Base-by-base conservation (phyloP, 2,888 invertebrate genomes). In the Lasioglossum morio region DNA sequence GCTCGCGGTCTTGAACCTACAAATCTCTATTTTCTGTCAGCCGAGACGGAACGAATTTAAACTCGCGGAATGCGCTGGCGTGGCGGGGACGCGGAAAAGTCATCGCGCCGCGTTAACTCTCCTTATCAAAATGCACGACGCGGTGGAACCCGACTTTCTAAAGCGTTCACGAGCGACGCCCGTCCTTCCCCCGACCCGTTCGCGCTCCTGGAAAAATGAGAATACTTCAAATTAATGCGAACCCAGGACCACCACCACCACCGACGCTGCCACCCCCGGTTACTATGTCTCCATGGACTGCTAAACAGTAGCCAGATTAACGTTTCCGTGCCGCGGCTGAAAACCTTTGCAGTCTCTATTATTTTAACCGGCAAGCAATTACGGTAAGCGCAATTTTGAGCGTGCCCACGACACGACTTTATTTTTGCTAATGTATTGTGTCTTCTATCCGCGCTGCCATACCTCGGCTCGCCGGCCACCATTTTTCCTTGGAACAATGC, bases 101-200 rank as follows among this genome's bases (percentile, higher is more conserved):
- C 82, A 72, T 88, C 76, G 40, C 80, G 63, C 57, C 57, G 77
- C 87, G 85, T 90, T 84, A 88, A 88, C 82, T 84, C 77, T 66
- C 53, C 85, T 85, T 88, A 90, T 90, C 84, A 85, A 84, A 88
- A 89, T 88, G 87, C 88, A 84, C 79, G 88, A 60, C 75, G 77
- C 66, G 27, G 53, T 69, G 72, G 80, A 82, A 74, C 72, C 48
- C 77, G 69, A 76, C 66, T 80, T 87, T 79, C 85, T 81, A 79
- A 85, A 82, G 84, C 80, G 82, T 57, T 75, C 46, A 43, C 72
- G 80, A 79, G 74, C 60, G 43, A 48, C 73, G 30, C 72, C 70
- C 72, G 16, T 30, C 72, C 72, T 0, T 4, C 30, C 30, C 30
- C 43, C 46, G 37, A 40, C 53, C 23, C 57, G 72, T 40, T 40